Evolutionary conservation across 1,140 invertebrate species (phyloP), one percentile per base, ranked within the genome.

Genomic region (Contarinia nasturtii): DNA sequence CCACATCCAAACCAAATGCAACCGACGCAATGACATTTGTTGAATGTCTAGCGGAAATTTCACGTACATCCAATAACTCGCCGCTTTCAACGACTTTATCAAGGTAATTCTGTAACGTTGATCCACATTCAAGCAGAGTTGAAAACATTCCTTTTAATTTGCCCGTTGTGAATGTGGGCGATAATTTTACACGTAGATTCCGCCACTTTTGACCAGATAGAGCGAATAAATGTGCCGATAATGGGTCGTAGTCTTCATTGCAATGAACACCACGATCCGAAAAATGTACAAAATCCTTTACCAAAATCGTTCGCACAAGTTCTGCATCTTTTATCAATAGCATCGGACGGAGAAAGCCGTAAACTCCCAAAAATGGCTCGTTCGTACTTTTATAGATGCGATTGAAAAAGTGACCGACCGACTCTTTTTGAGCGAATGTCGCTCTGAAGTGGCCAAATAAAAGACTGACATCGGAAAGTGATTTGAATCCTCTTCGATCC

Each of bases 81-180:
- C 14, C 37, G 3, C 12, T 40, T 15, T 15, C 17, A 3, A 18
- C 37, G 4, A 18, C 37, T 18, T 40, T n/a, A 5, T 40, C 37
- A 3, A 40, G 7, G 14, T 15, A 40, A 2, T 49, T 46, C 1
- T 57, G 45, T 49, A 69, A 57, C 46, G 59, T 54, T 14, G 64
- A 53, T 0, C 53, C 58, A 10, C 65, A 55, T 37, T 57, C 53
- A 1, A 56, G 49, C 4, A 75, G 49, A 0, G 66, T 60, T 2
- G 57, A 55, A 44, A 74, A 72, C 67, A 76, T 74, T 7, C 54
- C 54, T 51, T 72, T 75, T 50, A 76, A 63, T 55, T 74, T 75
- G 22, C 61, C 66, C 1, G 65, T 55, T 0, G 71, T 78, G 52
- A 81, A 81, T 0, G 71, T 71, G 3, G 75, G 74, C 22, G 73